A percentile compares a stretch with the other conserved stretches of the same genome.
phyloP scores from a whole-genome alignment of 2,888 invertebrate genomes.

The Leptopilina drosophilae region DNA sequence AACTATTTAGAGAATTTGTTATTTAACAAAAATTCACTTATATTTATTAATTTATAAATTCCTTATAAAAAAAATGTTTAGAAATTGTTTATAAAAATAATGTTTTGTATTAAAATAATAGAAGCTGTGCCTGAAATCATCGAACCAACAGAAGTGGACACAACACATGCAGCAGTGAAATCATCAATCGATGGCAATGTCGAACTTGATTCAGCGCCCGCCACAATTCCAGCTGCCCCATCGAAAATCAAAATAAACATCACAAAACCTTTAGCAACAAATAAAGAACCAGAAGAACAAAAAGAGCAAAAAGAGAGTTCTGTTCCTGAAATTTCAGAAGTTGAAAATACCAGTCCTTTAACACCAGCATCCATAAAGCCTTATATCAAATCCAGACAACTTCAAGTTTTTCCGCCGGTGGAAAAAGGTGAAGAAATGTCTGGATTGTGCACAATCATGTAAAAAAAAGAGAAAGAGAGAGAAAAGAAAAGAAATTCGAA shows the following conservation, averaged over 20 bases:
- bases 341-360: slow-evolving; percentile 69
- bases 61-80: too few relatives aligned
- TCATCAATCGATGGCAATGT: slow-evolving; percentile 89
- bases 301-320: slow-evolving; percentile 63
- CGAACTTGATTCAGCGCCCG: slow-evolving; percentile 80
- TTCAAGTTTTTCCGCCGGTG: slow-evolving; percentile 85
- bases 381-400: slow-evolving; percentile 81
- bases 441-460: slow-evolving; percentile 93
- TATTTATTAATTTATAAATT: too few relatives aligned
- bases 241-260: slow-evolving; percentile 88
- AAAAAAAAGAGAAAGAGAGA: slow-evolving; percentile 65
- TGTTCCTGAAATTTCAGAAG: slow-evolving; percentile 75
- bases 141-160: slow-evolving; percentile 73
- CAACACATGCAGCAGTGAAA: slow-evolving; percentile 79
- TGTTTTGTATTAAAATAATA: background rate
- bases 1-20: too few relatives aligned
- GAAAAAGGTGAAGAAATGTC: slow-evolving; percentile 88
- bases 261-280: slow-evolving; percentile 80
- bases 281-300: slow-evolving; percentile 71
- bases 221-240: slow-evolving; percentile 76
- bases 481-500: background rate
- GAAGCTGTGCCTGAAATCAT: slow-evolving; percentile 30
- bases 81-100: too few relatives aligned
- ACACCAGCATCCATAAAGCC: slow-evolving; percentile 81
- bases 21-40: too few relatives aligned